Evolutionary conservation across 2,113 vertebrate genomes (phyloP).

Genomic region (Callithrix jacchus): DNA sequence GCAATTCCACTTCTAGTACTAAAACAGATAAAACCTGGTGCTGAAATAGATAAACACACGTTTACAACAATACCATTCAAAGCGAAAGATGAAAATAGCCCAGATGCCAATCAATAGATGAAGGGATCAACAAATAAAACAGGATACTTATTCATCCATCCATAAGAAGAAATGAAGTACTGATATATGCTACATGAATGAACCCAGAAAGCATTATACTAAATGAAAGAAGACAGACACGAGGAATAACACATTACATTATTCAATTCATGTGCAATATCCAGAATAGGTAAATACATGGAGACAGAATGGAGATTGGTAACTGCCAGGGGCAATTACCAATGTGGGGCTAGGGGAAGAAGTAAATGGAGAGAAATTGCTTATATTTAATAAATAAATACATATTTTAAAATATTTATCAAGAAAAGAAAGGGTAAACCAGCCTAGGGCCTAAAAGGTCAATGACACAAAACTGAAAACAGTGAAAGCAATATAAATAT

Average conservation of each 20-base stretch:
- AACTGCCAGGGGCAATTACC: neutral
- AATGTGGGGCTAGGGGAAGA: neutral
- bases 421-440: neutral
- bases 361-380: neutral
- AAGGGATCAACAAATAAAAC: neutral
- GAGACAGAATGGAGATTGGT: neutral
- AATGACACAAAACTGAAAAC: slow-evolving; percentile 10
- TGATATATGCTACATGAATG: neutral
- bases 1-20: neutral
- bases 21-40: neutral
- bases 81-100: neutral
- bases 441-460: neutral
- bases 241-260: neutral
- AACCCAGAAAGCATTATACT: neutral
- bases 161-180: neutral
- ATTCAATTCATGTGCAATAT: neutral
- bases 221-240: neutral
- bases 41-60: neutral
- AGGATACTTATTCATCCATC: neutral
- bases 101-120: neutral
- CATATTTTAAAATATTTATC: neutral
- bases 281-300: neutral
- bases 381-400: neutral
- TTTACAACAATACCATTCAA: neutral
- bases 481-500: neutral